Evolutionary conservation across 2,888 invertebrate genomes (phyloP), one percentile per base, ranked within the genome.

Genomic region (Himalopsyche tibetana): DNA sequence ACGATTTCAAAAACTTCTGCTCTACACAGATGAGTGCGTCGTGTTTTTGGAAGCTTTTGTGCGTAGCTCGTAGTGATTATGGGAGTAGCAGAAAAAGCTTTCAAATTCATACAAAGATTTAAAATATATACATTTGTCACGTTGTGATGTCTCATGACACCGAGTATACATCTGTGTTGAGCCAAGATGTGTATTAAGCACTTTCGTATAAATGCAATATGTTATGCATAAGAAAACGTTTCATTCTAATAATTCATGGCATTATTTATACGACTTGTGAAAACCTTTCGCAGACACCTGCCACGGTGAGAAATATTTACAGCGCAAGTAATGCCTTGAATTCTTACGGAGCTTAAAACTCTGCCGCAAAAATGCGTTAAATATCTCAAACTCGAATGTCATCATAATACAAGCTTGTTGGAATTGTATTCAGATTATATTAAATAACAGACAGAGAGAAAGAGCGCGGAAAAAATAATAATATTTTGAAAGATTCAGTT

Each of bases 251-350:
- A 86, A 63, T 86, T 84, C 83, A 82, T 82, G 55, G 84, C 80
- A 86, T 86, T 86, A 86, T 87, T 86, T 87, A 86, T 86, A 87
- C 45, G 86, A 87, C 84, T 84, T 83, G 87, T 63, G 80, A 83
- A 86, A 87, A 82, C 87, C 86, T 86, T 82, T 82, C 42, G 28
- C 69, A 84, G 88, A 86, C 88, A 88, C 86, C 88, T 86, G 88
- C 86, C 86, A 81, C 85, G 15, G 45, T 51, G 85, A 82, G 82
- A 84, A 86, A 86, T 88, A 88, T 88, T 88, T 88, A 88, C 85
- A 86, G 85, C 84, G n/a, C 42, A 11, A 17, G 40, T 80, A 55
- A 79, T 45, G 36, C 55, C 17, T 63, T 36, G 19, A 38, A 82
- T 82, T 82, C 82, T 55, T 45, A 19, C 36, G 36, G 85, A 42